These are phyloP conservation scores for Stegodyphus dumicola DNA, from an alignment of 1,140 invertebrate species.

Conservation along the genomic window DNA sequence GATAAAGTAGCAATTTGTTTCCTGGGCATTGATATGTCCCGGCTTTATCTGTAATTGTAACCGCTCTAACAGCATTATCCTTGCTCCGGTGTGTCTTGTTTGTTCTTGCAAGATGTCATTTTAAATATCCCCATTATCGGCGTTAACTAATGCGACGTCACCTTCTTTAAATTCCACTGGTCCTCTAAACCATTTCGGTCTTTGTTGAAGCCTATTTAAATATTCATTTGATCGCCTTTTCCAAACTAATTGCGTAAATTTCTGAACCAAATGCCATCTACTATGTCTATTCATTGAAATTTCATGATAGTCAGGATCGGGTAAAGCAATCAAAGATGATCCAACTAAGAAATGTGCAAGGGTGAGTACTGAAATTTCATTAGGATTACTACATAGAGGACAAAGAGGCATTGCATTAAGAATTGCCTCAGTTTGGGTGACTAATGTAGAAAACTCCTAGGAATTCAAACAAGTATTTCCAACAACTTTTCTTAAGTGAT, in stretches of 20 bases:
- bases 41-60: not conserved
- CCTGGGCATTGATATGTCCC: not conserved
- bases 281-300: not conserved
- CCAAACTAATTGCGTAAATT: not conserved
- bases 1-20: not conserved
- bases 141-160: not conserved
- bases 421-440: not conserved
- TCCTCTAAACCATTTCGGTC: not conserved
- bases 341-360: not conserved
- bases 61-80: not conserved
- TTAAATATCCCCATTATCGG: not conserved
- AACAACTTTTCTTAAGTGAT: not conserved
- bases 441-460: not conserved
- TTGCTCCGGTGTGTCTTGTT: not conserved
- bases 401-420: not conserved
- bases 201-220: not conserved
- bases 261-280: not conserved
- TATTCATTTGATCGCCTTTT: not conserved
- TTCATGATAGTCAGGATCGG: not conserved
- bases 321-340: not conserved
- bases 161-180: not conserved
- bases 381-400: not conserved
- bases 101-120: not conserved
- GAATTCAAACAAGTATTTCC: too few species aligned
- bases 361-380: not conserved